Evolutionary conservation across 2,113 vertebrate species (phyloP).

Genomic region (Collichthys lucidus): DNA sequence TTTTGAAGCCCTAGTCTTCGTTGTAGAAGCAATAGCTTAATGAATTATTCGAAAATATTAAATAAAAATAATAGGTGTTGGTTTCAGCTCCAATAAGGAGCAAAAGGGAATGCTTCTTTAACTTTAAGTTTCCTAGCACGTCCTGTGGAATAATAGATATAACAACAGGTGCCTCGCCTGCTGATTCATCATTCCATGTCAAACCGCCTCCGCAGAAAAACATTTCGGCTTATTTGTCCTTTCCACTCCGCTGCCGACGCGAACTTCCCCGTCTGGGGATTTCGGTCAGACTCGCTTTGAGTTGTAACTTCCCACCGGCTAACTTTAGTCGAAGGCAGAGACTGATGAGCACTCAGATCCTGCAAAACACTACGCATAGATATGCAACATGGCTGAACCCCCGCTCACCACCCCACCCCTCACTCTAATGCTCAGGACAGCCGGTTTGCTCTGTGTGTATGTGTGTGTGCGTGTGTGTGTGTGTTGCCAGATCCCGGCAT

Average conservation of each 20-base stretch:
- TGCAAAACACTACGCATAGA: conserved; percentile 82
- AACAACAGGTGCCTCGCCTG: conserved; percentile 59
- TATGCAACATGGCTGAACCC: conserved; percentile 71
- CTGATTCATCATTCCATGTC: conserved; percentile 63
- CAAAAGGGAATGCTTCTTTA: conserved; percentile 28
- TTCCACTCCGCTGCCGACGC: conserved; percentile 49
- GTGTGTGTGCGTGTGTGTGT: conserved; percentile 61
- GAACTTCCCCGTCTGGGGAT: conserved; percentile 59
- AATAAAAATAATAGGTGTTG: neutral
- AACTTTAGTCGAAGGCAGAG: conserved; percentile 87
- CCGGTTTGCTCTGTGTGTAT: conserved; percentile 75
- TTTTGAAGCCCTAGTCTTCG: neutral
- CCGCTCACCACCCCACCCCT: conserved; percentile 52
- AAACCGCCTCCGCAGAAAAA: conserved; percentile 48
- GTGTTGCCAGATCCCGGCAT: conserved; percentile 85
- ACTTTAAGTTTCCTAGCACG: neutral
- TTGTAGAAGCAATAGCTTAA: neutral
- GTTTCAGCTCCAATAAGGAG: neutral
- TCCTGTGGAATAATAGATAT: conserved; percentile 48
- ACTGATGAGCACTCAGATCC: conserved; percentile 85
- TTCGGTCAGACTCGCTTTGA: conserved; percentile 86
- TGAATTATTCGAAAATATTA: neutral
- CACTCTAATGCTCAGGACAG: conserved; percentile 83
- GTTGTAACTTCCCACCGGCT: conserved; percentile 84
- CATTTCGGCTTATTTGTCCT: conserved; percentile 39